Evolutionary conservation across 2,888 invertebrate genomes (phyloP).

Genomic region (Oxytorus armatus): DNA sequence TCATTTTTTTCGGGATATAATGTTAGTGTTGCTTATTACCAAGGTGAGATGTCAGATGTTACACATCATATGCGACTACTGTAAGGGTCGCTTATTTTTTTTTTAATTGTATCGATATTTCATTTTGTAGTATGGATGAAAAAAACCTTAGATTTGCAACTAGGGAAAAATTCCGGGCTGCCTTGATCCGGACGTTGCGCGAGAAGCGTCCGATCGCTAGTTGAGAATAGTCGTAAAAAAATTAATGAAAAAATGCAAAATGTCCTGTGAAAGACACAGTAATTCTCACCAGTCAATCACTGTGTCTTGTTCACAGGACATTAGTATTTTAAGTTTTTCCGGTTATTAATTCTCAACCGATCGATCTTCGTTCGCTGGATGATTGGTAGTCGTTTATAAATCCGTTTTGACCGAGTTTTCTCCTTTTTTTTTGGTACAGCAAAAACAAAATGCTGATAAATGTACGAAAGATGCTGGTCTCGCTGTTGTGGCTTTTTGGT

Average conservation of each 20-base stretch:
- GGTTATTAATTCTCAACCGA: conserved; percentile 4
- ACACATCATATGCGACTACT: too few relatives aligned
- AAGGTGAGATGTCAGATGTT: too few relatives aligned
- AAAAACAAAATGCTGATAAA: conserved; percentile 50
- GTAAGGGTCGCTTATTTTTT: too few relatives aligned
- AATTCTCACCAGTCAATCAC: neutral
- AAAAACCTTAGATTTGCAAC: neutral
- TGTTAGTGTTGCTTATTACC: too few relatives aligned
- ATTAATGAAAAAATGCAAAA: too few relatives aligned
- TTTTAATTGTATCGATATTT: too few relatives aligned
- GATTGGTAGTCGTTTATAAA: conserved; percentile 33
- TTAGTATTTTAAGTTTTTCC: neutral
- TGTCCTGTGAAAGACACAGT: too few relatives aligned
- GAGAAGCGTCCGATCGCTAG: neutral
- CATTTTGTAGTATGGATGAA: neutral
- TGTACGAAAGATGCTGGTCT: conserved; percentile 49
- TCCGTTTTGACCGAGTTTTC: conserved; percentile 15
- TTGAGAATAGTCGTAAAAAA: neutral
- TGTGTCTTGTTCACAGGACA: neutral
- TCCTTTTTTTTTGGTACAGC: neutral
- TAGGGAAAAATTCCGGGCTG: neutral
- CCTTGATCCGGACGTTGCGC: too few relatives aligned
- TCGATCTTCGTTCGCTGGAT: conserved; percentile 26
- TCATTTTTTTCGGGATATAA: too few relatives aligned
- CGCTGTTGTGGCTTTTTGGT: conserved; percentile 52